These are phyloP conservation scores for Euphysa ruthae DNA, from an alignment of 30 jellyfish, hydroid and myxozoan species.

Conservation along the genomic window DNA sequence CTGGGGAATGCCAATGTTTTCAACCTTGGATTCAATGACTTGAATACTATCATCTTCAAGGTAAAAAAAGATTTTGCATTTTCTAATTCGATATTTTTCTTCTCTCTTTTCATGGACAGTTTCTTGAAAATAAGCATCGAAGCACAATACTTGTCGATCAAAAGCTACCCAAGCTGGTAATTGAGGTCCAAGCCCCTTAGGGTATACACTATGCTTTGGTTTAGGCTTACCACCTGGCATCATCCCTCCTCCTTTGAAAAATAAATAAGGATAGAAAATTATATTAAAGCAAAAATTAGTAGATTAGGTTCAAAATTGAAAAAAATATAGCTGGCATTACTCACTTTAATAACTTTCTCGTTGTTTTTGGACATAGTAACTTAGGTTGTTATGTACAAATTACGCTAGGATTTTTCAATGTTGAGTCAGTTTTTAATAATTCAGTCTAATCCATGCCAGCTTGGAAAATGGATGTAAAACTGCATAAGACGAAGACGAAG, in stretches of 20 bases:
- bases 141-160: constrained; percentile 88
- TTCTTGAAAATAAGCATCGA: constrained; percentile 90
- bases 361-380: too few relatives aligned
- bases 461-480: too few relatives aligned
- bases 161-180: constrained; percentile 97
- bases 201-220: constrained; percentile 69
- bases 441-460: too few relatives aligned
- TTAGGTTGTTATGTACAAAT: too few relatives aligned
- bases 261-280: not conserved
- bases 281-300: too few relatives aligned
- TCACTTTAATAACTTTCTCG: too few relatives aligned
- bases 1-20: constrained; percentile 88
- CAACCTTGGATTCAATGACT: constrained; percentile 74
- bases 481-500: too few relatives aligned
- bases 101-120: constrained; percentile 90
- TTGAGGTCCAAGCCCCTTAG: constrained; percentile 64
- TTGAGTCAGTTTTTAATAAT: too few relatives aligned
- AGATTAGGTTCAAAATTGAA: not conserved
- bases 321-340: too few relatives aligned
- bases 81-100: constrained; percentile 67
- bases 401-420: too few relatives aligned
- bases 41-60: constrained; percentile 91
- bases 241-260: constrained; percentile 86
- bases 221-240: constrained; percentile 82
- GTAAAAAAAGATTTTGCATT: constrained; percentile 70